phyloP scores from a whole-genome alignment of 2,888 invertebrate genomes.

The Eugnorisma glareosa region DNA sequence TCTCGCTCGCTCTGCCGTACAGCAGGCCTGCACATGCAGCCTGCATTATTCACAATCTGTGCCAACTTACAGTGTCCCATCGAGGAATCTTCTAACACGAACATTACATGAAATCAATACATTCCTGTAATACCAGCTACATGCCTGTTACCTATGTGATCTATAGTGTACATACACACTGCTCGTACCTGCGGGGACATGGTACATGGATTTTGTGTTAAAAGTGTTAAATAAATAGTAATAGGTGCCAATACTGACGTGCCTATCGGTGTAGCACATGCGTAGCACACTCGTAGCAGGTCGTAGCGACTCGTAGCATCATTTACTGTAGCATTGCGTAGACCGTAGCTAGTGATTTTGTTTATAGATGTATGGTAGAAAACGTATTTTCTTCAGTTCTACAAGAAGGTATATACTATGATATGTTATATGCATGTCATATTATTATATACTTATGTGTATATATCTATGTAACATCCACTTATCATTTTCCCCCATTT shows the following conservation, averaged over 20 bases:
- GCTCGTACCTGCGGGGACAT: conserved; percentile 46
- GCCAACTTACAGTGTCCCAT: conserved; percentile 69
- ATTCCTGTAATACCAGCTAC: conserved; percentile 42
- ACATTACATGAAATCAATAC: conserved; percentile 53
- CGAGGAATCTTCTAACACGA: conserved; percentile 44
- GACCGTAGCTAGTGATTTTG: conserved; percentile 61
- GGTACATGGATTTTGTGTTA: conserved; percentile 49
- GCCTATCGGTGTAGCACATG: conserved; percentile 68
- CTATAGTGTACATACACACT: conserved; percentile 37
- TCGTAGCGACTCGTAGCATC: conserved; percentile 68
- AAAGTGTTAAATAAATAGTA: conserved; percentile 39
- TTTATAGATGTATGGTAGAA: conserved; percentile 48
- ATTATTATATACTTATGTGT: conserved; percentile 4
- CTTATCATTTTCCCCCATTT: not conserved
- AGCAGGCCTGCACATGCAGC: conserved; percentile 83
- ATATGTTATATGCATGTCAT: conserved; percentile 30
- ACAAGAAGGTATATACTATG: conserved; percentile 30
- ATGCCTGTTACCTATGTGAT: conserved; percentile 42
- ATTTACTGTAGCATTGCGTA: conserved; percentile 71
- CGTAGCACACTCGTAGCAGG: conserved; percentile 69
- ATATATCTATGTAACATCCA: not conserved
- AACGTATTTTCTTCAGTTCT: conserved; percentile 9
- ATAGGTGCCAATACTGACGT: conserved; percentile 37
- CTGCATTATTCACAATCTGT: conserved; percentile 80
- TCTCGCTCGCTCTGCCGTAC: conserved; percentile 79